Base-by-base conservation (phyloP, 2,113 vertebrate species). In the Pampusana beccarii region DNA sequence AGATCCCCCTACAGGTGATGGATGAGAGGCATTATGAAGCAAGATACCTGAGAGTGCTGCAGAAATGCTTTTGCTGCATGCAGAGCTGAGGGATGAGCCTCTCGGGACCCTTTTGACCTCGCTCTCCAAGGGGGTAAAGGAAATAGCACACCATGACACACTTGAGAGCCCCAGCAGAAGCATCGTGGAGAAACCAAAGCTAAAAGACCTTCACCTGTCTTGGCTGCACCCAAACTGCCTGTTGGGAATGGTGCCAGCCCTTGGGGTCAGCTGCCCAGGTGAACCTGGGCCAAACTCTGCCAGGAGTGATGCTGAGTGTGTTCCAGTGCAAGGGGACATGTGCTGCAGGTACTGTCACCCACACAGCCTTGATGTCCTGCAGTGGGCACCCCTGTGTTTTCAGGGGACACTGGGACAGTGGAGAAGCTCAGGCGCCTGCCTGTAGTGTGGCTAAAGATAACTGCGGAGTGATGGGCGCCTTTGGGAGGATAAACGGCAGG, bases 261-360 rank as follows among this genome's bases (percentile, higher is more conserved):
- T 31, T 69, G 31, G 24, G 9, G 9, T 54, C 46, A 64, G 9
- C 50, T 40, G 36, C 24, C 28, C 33, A 40, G 16, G 40, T 80
- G 40, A 46, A 44, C 40, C 29, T 83, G 64, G 17, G 8, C 10
- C 34, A 65, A 80, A 69, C 65, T 50, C 13, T 70, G 16, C 14
- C 1, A 2, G 42, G 46, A 53, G 23, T 0, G 0, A 56, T 44
- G 29, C 26, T 51, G 16, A 50, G 31, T 23, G 2, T 75, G 6
- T 66, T 75, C 36, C n/a, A 86, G 31, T 29, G 19, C 4, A 36
- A 71, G 20, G 16, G 23, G 13, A 33, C 9, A 18, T 81, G 78
- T 78, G 3, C 40, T 80, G 86, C 60, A 42, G 10, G 31, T 33
- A 3, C 34, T 40, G 38, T 23, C 20, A 54, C 24, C 50, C 51